These are phyloP conservation scores for Eupithecia abbreviata DNA, from an alignment of 2,888 invertebrate genomes.

Conservation along the genomic window DNA sequence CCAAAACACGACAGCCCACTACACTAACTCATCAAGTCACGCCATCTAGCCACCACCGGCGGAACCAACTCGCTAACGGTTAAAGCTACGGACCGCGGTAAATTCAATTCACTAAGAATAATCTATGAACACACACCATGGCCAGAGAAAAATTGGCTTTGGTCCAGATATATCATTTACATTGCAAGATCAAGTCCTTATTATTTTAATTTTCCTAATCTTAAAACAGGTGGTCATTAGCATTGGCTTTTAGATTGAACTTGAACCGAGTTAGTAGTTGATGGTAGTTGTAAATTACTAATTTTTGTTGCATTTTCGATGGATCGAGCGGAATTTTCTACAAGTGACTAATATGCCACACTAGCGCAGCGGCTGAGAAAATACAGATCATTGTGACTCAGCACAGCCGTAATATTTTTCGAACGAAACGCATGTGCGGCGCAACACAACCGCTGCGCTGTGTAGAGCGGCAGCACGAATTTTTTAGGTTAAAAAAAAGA, in stretches of 20 bases:
- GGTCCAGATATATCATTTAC: constrained; percentile 32
- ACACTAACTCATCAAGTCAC: neutral
- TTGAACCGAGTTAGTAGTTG: neutral
- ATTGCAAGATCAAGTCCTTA: constrained; percentile 11
- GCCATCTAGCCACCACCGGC: constrained; percentile 34
- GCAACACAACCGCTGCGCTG: no score
- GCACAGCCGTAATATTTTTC: no score
- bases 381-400: no score
- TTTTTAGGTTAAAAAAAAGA: no score
- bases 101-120: constrained; percentile 35
- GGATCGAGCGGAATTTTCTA: no score
- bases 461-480: no score
- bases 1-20: neutral
- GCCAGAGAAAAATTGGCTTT: constrained; percentile 31
- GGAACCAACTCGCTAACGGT: constrained; percentile 24
- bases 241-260: neutral
- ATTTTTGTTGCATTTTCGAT: no score
- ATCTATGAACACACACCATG: constrained; percentile 35
- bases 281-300: no score
- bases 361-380: no score
- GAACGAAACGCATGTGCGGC: no score
- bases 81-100: constrained; percentile 31
- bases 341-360: no score
- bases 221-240: neutral
- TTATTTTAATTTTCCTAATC: neutral